These are phyloP conservation scores for Salvelinus alpinus DNA, from an alignment of 2,113 vertebrate species.

Conservation along the genomic window DNA sequence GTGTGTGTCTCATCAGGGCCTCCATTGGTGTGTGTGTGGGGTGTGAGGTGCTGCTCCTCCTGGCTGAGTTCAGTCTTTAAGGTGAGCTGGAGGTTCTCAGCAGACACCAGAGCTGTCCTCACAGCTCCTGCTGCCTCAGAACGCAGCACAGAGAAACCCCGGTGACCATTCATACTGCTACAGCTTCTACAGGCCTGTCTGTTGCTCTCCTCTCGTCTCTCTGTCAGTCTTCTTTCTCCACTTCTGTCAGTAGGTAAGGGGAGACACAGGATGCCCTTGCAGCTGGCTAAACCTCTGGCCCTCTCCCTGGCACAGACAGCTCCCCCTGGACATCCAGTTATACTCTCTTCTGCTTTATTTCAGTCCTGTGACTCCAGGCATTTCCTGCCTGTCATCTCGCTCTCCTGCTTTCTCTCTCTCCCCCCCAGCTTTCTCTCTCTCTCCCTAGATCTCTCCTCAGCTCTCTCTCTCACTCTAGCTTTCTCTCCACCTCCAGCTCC, in stretches of 20 bases:
- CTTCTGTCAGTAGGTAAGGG: slow-evolving; percentile 34
- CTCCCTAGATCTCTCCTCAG: too few relatives aligned
- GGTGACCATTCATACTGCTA: slow-evolving; percentile 64
- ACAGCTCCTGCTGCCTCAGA: slow-evolving; percentile 67
- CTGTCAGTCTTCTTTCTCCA: slow-evolving; percentile 29
- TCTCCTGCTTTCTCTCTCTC: neutral
- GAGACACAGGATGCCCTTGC: slow-evolving; percentile 64
- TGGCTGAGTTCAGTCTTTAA: slow-evolving; percentile 70
- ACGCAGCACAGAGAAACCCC: slow-evolving; percentile 55
- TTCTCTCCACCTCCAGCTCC: too few relatives aligned
- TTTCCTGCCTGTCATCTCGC: neutral
- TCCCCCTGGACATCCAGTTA: neutral
- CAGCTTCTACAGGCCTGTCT: slow-evolving; percentile 12
- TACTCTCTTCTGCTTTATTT: neutral
- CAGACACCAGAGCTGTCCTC: slow-evolving; percentile 74
- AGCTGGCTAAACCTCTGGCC: slow-evolving; percentile 30
- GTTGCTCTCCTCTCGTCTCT: neutral
- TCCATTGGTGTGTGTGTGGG: slow-evolving; percentile 26
- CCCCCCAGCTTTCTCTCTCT: too few relatives aligned
- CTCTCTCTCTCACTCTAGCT: too few relatives aligned
- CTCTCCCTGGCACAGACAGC: neutral
- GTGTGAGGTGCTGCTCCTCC: slow-evolving; percentile 69
- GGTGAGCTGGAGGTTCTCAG: slow-evolving; percentile 77
- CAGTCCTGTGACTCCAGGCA: neutral
- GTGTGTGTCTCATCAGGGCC: slow-evolving; percentile 43